phyloP scores from a whole-genome alignment of 2,888 invertebrate species.

The Tiliacea aurago region DNA sequence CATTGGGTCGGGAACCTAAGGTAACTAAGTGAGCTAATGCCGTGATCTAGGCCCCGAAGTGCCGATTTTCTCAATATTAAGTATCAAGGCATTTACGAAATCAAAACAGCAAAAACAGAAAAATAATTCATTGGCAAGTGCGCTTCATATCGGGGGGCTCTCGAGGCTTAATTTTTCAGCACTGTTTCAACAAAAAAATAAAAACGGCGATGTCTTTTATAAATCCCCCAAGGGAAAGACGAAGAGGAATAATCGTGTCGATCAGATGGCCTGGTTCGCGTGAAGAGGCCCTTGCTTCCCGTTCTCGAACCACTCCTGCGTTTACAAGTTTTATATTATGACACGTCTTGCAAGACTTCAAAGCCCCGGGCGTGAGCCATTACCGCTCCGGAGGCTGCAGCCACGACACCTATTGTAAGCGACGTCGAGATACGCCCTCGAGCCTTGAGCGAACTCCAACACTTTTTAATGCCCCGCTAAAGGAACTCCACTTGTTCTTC shows the following conservation, averaged over 20 bases:
- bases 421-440: conserved; percentile 13
- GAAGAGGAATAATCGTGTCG: conserved; percentile 69
- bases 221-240: conserved; percentile 53
- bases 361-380: conserved; percentile 54
- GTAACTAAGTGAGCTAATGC: not conserved
- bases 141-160: conserved; percentile 39
- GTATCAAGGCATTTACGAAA: too few species aligned
- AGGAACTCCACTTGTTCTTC: conserved; percentile 4
- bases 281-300: conserved; percentile 73
- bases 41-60: not conserved
- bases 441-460: conserved; percentile 10
- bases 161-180: conserved; percentile 50
- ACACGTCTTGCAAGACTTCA: conserved; percentile 72
- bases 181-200: conserved; percentile 51
- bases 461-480: conserved; percentile 10
- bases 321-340: conserved; percentile 74
- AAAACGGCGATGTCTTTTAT: conserved; percentile 61
- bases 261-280: conserved; percentile 80
- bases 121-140: conserved; percentile 33
- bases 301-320: conserved; percentile 72
- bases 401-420: conserved; percentile 36
- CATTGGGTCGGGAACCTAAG: not conserved
- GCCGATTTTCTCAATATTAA: too few species aligned
- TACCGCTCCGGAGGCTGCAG: conserved; percentile 32
- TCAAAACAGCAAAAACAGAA: conserved; percentile 10